Conservation (phyloP, 2,113 vertebrate species). For the Crotalus viridis region DNA sequence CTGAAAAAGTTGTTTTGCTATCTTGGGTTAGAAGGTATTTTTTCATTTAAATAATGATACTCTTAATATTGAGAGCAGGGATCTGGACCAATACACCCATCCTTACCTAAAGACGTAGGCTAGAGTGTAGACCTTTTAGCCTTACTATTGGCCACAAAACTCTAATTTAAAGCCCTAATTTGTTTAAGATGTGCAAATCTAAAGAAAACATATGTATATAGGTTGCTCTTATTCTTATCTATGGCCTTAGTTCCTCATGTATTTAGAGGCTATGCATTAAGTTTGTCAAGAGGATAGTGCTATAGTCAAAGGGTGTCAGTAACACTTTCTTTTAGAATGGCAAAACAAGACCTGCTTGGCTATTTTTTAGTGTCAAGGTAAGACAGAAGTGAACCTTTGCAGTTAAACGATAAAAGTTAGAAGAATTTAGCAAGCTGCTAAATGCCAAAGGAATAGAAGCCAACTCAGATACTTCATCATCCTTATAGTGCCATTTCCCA, state of each 20-base stretch:
- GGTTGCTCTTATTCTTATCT: background rate
- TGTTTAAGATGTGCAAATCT: background rate
- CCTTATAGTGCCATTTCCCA: background rate
- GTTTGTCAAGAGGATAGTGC: background rate
- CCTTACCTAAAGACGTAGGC: background rate
- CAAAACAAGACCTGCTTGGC: background rate
- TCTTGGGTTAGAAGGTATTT: background rate
- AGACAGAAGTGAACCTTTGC: background rate
- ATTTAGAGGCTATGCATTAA: background rate
- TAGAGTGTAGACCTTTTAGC: background rate
- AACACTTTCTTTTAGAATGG: background rate
- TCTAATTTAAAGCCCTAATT: background rate
- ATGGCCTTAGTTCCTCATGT: background rate
- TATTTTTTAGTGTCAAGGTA: background rate
- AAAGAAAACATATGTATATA: background rate
- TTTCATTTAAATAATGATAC: background rate
- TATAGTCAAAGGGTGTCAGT: background rate
- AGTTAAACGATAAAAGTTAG: background rate
- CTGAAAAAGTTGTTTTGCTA: background rate
- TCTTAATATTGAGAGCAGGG: background rate
- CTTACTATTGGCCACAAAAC: background rate
- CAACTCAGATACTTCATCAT: background rate
- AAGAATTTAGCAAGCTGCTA: background rate
- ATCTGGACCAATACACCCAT: background rate
- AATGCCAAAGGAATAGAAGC: background rate